phyloP scores from a whole-genome alignment of 2,113 vertebrate species.

The Centropus bengalensis region DNA sequence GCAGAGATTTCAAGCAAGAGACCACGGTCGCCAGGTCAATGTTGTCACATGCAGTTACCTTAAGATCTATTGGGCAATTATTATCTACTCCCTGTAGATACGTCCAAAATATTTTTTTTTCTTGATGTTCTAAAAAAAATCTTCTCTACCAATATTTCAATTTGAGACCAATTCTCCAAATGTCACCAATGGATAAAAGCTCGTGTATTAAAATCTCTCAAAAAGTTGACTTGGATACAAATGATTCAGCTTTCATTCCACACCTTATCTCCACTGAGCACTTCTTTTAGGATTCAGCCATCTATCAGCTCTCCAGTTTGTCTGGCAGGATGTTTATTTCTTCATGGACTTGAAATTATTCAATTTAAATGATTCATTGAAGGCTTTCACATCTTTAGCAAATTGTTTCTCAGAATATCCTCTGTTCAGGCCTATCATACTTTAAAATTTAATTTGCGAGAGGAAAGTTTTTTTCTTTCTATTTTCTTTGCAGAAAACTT shows the following conservation, averaged over 20 bases:
- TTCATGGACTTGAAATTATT: slow-evolving; percentile 8
- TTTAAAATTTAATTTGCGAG: slow-evolving; percentile 55
- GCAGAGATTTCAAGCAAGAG: background rate
- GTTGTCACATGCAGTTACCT: background rate
- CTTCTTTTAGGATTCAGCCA: background rate
- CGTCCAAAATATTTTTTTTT: background rate
- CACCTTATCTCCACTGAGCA: background rate
- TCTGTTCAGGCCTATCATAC: slow-evolving; percentile 42
- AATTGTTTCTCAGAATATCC: slow-evolving; percentile 50
- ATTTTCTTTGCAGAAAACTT: background rate
- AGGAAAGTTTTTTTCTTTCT: background rate
- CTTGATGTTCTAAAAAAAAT: background rate
- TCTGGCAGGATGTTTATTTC: slow-evolving; percentile 3
- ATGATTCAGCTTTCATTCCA: background rate
- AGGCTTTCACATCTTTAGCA: background rate
- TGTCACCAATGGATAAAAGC: background rate
- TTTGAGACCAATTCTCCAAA: background rate
- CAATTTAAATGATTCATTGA: slow-evolving; percentile 27
- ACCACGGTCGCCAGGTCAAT: background rate
- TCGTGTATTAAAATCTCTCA: background rate
- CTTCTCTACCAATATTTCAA: background rate
- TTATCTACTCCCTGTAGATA: background rate
- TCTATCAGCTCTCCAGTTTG: slow-evolving; percentile 6
- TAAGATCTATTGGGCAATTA: background rate
- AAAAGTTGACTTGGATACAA: background rate